phyloP scores from a whole-genome alignment of 1,140 invertebrate genomes.

The Cydia strobilella region DNA sequence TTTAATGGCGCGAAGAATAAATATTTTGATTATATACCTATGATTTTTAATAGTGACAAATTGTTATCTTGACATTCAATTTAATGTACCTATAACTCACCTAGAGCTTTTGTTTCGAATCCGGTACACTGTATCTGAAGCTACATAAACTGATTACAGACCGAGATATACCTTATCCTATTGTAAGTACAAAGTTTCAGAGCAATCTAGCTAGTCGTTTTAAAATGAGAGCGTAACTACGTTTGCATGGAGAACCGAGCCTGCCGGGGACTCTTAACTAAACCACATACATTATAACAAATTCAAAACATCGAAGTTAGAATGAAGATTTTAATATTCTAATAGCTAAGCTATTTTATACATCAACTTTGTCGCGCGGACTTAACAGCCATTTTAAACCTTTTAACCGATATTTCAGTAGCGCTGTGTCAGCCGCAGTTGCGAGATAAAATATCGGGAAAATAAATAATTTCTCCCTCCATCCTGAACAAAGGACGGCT shows the following conservation, averaged over 20 bases:
- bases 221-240: too few relatives aligned
- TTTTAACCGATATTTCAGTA: slow-evolving; percentile 27
- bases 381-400: slow-evolving; percentile 15
- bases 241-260: too few relatives aligned
- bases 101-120: not conserved
- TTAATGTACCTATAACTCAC: too few relatives aligned
- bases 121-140: too few relatives aligned
- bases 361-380: slow-evolving; percentile 2
- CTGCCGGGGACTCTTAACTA: too few relatives aligned
- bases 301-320: not conserved
- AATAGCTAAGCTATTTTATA: not conserved
- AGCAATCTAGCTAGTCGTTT: too few relatives aligned
- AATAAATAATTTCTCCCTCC: slow-evolving; percentile 29
- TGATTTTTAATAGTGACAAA: not conserved
- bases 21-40: slow-evolving; percentile 41
- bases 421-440: slow-evolving; percentile 28
- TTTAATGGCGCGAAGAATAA: slow-evolving; percentile 43
- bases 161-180: too few relatives aligned
- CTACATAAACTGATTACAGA: too few relatives aligned
- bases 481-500: slow-evolving; percentile 30
- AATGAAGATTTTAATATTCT: not conserved
- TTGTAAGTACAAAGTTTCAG: too few relatives aligned
- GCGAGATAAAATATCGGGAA: slow-evolving; percentile 32
- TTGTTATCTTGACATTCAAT: too few relatives aligned
- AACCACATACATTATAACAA: too few relatives aligned